phyloP scores from a whole-genome alignment of 2,888 invertebrate genomes.

The Darwinula stevensoni region DNA sequence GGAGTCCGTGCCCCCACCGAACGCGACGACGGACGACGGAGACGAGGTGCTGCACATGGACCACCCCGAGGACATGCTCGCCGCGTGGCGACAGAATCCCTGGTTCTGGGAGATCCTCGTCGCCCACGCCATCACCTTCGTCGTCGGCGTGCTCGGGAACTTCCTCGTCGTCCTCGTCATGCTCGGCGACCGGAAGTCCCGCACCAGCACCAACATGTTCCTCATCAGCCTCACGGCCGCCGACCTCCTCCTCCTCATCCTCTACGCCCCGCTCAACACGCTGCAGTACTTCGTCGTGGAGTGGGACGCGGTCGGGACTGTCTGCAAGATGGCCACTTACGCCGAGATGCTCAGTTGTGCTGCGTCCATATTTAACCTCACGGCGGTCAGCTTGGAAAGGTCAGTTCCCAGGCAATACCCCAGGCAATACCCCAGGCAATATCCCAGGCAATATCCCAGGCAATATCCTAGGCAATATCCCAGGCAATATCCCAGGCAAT shows the following conservation, averaged over 20 bases:
- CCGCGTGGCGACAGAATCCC: conserved; percentile 12
- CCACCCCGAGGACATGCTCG: conserved; percentile 14
- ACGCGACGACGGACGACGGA: too few relatives aligned
- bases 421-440: too few relatives aligned
- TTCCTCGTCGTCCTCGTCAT: conserved; percentile 18
- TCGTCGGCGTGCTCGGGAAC: conserved; percentile 20
- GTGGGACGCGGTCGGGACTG: conserved; percentile 17
- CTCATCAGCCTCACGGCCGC: conserved; percentile 16
- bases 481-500: too few relatives aligned
- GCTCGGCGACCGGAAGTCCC: conserved; percentile 13
- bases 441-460: too few relatives aligned
- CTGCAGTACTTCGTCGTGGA: conserved; percentile 16
- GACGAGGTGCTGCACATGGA: conserved; percentile 4
- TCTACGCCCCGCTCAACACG: conserved; percentile 20
- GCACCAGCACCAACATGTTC: conserved; percentile 10
- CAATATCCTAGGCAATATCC: too few relatives aligned
- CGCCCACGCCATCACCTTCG: conserved; percentile 14
- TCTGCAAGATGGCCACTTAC: conserved; percentile 20
- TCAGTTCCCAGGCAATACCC: too few relatives aligned
- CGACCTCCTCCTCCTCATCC: conserved; percentile 19
- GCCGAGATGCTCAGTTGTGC: conserved; percentile 20
- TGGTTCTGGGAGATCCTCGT: conserved; percentile 13
- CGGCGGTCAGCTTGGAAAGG: conserved; percentile 23
- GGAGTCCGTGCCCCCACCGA: too few relatives aligned
- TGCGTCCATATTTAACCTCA: conserved; percentile 21